phyloP scores from a whole-genome alignment of 1,140 invertebrate genomes.

The Anastrepha obliqua region DNA sequence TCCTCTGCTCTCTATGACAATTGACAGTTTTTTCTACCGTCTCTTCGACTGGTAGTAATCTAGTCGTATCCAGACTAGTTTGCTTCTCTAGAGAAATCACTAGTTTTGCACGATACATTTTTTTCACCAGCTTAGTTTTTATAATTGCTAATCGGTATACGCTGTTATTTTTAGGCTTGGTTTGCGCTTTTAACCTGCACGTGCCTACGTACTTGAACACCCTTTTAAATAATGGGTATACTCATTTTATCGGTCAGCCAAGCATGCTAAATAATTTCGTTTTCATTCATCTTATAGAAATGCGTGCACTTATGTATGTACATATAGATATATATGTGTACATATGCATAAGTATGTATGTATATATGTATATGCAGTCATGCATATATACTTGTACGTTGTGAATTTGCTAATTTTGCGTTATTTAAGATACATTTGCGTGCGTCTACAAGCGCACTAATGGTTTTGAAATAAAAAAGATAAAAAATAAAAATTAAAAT shows the following conservation, averaged over 20 bases:
- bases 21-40: too few relatives aligned
- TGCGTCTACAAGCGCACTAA: too few relatives aligned
- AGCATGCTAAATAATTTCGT: conserved; percentile 19
- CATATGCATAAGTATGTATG: not conserved
- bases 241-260: conserved; percentile 35
- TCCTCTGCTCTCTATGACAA: too few relatives aligned
- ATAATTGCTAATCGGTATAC: not conserved
- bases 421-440: too few relatives aligned
- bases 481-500: too few relatives aligned
- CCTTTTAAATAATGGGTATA: conserved; percentile 2
- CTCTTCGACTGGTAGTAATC: too few relatives aligned
- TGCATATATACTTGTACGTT: not conserved
- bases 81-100: too few relatives aligned
- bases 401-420: too few relatives aligned
- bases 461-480: too few relatives aligned
- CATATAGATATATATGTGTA: not conserved
- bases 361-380: not conserved
- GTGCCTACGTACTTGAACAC: conserved; percentile 20
- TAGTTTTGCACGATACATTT: too few relatives aligned
- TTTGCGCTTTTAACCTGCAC: not conserved
- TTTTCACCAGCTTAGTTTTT: not conserved
- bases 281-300: conserved; percentile 11
- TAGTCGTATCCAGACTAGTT: too few relatives aligned
- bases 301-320: not conserved
- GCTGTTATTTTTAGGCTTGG: not conserved